phyloP scores from a whole-genome alignment of 1,140 invertebrate species.

The Temnothorax longispinosus region DNA sequence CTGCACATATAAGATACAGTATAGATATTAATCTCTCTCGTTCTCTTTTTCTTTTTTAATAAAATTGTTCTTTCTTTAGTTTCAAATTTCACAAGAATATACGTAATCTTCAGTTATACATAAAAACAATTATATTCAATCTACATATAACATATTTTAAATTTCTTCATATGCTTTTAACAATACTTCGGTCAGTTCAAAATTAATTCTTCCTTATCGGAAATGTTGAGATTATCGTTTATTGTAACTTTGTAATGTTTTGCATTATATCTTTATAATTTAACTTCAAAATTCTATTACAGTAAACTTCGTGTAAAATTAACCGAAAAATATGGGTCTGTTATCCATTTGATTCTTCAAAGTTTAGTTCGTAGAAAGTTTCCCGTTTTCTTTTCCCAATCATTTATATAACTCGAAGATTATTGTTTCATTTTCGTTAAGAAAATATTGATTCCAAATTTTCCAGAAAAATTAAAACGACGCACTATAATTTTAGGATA shows the following conservation, averaged over 20 bases:
- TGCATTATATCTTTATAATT: not conserved
- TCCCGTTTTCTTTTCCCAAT: not conserved
- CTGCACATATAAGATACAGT: too few relatives aligned
- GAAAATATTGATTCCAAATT: not conserved
- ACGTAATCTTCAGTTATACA: not conserved
- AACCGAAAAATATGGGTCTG: not conserved
- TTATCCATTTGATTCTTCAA: not conserved
- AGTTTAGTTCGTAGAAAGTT: not conserved
- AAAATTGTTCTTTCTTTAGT: not conserved
- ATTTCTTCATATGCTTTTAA: not conserved
- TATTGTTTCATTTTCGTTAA: not conserved
- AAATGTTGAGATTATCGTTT: not conserved
- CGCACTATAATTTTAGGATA: not conserved
- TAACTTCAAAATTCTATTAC: not conserved
- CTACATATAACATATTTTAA: not conserved
- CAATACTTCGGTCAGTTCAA: not conserved
- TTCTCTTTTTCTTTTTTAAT: not conserved
- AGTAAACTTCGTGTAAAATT: not conserved
- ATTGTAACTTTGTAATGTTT: not conserved
- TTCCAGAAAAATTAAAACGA: not conserved
- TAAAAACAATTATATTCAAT: not conserved
- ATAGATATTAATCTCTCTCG: not conserved
- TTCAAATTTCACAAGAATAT: not conserved
- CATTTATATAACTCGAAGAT: not conserved
- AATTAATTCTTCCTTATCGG: not conserved